Conservation (phyloP, 2,888 invertebrate species). For the Xiphydria camelus region DNA sequence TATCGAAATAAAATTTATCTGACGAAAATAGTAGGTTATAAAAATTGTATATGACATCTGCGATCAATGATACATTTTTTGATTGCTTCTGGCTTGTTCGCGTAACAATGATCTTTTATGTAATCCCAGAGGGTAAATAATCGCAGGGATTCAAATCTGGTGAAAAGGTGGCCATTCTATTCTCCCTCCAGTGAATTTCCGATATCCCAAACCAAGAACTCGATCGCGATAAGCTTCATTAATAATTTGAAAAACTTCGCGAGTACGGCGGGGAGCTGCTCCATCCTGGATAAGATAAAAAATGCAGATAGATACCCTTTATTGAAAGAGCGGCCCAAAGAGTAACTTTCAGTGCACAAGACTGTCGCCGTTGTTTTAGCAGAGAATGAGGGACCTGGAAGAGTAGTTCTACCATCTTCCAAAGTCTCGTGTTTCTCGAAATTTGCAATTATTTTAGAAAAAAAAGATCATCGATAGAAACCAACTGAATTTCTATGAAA, state of each 20-base stretch:
- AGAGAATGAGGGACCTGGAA: no score
- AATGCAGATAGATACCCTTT: conserved; percentile 7
- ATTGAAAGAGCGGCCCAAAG: conserved; percentile 6
- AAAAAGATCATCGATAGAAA: no score
- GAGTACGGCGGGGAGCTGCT: conserved; percentile 1
- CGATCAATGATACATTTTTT: no score
- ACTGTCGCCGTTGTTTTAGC: no score
- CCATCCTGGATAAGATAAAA: conserved; percentile 9
- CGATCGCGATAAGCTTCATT: background rate
- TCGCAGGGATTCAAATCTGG: conserved; percentile 5
- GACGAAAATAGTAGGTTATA: no score
- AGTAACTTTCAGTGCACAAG: conserved; percentile 6
- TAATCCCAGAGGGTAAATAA: conserved; percentile 4
- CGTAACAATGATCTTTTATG: background rate
- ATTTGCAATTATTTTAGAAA: no score
- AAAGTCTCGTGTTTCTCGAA: no score
- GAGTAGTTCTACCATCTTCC: no score
- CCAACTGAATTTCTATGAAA: no score
- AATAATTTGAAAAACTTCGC: conserved; percentile 3
- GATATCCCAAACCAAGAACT: conserved; percentile 5
- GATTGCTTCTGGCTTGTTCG: background rate
- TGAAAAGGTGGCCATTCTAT: conserved; percentile 4
- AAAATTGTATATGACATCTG: no score
- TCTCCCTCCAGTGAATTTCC: conserved; percentile 2
- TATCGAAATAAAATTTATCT: no score